These are phyloP conservation scores for Enchytraeus crypticus DNA, from an alignment of 2,888 invertebrate species.

Conservation along the genomic window DNA sequence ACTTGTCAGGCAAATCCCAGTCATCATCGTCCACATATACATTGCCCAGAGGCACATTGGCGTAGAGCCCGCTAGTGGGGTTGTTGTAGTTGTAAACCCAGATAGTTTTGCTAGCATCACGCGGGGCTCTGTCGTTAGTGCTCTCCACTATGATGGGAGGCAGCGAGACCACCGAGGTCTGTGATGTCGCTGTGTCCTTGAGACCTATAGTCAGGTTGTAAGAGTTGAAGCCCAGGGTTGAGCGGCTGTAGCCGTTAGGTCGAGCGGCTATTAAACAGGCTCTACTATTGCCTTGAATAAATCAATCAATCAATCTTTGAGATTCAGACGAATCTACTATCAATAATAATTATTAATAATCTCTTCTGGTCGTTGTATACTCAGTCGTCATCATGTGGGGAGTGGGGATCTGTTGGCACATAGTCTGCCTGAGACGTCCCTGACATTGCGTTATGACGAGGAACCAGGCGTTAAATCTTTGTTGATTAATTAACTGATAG, in stretches of 20 bases:
- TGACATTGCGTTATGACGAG: too few species aligned
- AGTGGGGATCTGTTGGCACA: too few species aligned
- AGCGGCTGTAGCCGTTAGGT: conserved; percentile 13
- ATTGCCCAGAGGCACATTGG: conserved; percentile 58
- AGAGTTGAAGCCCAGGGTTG: conserved; percentile 1
- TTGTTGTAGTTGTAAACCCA: conserved; percentile 79
- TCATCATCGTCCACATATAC: conserved; percentile 98
- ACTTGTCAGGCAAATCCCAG: conserved; percentile 96
- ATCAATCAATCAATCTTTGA: too few species aligned
- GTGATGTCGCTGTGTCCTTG: conserved; percentile 58
- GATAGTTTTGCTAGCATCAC: conserved; percentile 66
- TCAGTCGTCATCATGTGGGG: too few species aligned
- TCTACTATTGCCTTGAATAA: background rate
- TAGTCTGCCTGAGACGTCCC: too few species aligned
- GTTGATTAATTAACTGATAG: too few species aligned
- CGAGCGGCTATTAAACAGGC: conserved; percentile 9
- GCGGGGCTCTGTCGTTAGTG: conserved; percentile 75
- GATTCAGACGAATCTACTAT: too few species aligned
- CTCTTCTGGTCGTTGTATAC: too few species aligned
- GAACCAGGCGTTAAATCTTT: too few species aligned
- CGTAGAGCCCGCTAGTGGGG: conserved; percentile 53
- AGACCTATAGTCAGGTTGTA: conserved; percentile 16
- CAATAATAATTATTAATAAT: too few species aligned
- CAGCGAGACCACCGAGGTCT: background rate
- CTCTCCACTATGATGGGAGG: conserved; percentile 75